Evolutionary conservation across 2,797 vertebrate species (phyloP), one percentile per base, ranked within the genome.

Genomic region (Scolopax rusticola): DNA sequence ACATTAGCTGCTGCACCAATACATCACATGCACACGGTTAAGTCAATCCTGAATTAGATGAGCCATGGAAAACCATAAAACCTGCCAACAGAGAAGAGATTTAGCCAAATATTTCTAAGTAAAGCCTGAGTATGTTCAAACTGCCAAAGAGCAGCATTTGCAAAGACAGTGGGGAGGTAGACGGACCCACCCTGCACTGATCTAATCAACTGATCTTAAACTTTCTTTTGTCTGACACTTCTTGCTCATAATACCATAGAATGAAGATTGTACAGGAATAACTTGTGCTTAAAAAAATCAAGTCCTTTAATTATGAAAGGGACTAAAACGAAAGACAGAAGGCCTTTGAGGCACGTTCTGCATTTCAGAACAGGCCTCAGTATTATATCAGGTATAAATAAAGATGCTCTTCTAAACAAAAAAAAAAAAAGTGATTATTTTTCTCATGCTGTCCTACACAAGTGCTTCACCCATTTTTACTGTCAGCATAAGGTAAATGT

Each of bases 41-140:
- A 97, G 92, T 91, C 95, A 92, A 53, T 97, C 84, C 82, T 89
- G 87, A 87, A 87, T 95, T 94, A 97, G 96, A 96, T 94, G 92
- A 97, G 94, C 93, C 92, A 93, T 50, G 57, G 77, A 90, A 96
- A 94, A 91, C 67, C 51, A 76, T 27, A 48, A 40, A 89, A 59
- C 43, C 45, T 93, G 71, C 90, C 59, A 97, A 82, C 19, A 91
- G 41, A 84, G 43, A 84, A 93, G 83, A 84, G 70, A 64, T 89
- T 79, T 69, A 94, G 94, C 90, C 83, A 86, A 89, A 93, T 95
- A 95, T 76, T 93, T 95, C 90, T 91, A 81, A 73, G 81, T 90
- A 92, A 97, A 93, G 82, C 43, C 64, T 87, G 90, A 94, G 63
- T 95, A 70, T 41, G 59, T 15, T 85, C 54, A 56, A 87, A 80